These are phyloP conservation scores for Oxytorus armatus DNA, from an alignment of 2,888 invertebrate genomes.

Conservation along the genomic window DNA sequence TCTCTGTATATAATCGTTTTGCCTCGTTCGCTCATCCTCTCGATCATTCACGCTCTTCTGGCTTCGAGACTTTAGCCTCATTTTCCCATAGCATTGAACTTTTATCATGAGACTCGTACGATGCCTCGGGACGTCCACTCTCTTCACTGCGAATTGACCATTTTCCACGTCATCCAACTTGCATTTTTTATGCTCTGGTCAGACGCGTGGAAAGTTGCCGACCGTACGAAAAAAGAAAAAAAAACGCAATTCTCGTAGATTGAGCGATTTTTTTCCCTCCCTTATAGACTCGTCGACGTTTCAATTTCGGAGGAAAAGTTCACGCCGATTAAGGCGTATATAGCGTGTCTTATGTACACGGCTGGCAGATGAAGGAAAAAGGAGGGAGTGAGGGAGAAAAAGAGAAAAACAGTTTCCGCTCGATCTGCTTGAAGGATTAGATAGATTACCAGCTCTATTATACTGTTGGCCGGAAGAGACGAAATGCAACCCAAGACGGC, in stretches of 20 bases:
- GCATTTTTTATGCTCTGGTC: conserved; percentile 67
- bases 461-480: conserved; percentile 67
- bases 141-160: conserved; percentile 67
- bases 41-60: conserved; percentile 81
- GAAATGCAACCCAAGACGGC: conserved; percentile 45
- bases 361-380: conserved; percentile 32
- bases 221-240: conserved; percentile 48
- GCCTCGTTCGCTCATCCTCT: conserved; percentile 72
- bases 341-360: conserved; percentile 62
- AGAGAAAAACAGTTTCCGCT: conserved; percentile 77
- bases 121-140: conserved; percentile 72
- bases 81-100: conserved; percentile 70
- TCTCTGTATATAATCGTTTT: conserved; percentile 76
- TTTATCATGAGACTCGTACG: conserved; percentile 71
- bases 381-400: conserved; percentile 31
- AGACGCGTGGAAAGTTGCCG: conserved; percentile 39
- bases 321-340: conserved; percentile 74
- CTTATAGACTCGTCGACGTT: conserved; percentile 62
- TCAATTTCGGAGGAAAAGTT: conserved; percentile 71
- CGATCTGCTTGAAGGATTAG: conserved; percentile 81
- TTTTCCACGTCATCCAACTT: conserved; percentile 58
- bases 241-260: conserved; percentile 65
- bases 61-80: conserved; percentile 26
- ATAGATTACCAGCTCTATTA: conserved; percentile 81
- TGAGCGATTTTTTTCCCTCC: conserved; percentile 61